Conservation (phyloP, 2,113 vertebrate species). For the Siniperca chuatsi region DNA sequence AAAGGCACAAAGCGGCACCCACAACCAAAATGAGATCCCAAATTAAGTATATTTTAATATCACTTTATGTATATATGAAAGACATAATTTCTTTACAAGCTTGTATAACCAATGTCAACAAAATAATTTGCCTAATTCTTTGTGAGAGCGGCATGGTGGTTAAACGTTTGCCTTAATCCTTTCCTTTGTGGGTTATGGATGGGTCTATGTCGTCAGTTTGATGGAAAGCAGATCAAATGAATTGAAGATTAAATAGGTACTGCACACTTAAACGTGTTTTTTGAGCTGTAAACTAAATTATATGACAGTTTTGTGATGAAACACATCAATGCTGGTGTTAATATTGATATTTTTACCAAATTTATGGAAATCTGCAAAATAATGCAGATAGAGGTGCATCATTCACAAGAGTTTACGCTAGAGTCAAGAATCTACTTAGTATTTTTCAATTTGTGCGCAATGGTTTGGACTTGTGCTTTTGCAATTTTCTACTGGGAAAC, state of each 20-base stretch:
- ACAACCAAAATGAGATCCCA: constrained; percentile 7
- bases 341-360: too few relatives aligned
- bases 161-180: background rate
- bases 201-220: background rate
- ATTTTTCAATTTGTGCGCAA: too few relatives aligned
- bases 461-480: too few relatives aligned
- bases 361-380: too few relatives aligned
- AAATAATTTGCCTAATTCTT: background rate
- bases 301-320: too few relatives aligned
- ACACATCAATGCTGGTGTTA: too few relatives aligned
- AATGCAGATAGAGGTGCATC: too few relatives aligned
- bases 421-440: too few relatives aligned
- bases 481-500: constrained; percentile 39
- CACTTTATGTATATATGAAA: background rate
- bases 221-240: background rate
- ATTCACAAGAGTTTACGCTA: too few relatives aligned
- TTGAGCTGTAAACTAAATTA: too few relatives aligned
- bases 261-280: too few relatives aligned
- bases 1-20: background rate
- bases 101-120: background rate
- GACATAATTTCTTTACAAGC: background rate
- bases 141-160: too few relatives aligned
- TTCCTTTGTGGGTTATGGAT: background rate
- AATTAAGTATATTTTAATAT: constrained; percentile 17
- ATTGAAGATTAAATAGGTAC: background rate